Evolutionary conservation across 2,113 vertebrate genomes (phyloP).

Genomic region (Callithrix jacchus): DNA sequence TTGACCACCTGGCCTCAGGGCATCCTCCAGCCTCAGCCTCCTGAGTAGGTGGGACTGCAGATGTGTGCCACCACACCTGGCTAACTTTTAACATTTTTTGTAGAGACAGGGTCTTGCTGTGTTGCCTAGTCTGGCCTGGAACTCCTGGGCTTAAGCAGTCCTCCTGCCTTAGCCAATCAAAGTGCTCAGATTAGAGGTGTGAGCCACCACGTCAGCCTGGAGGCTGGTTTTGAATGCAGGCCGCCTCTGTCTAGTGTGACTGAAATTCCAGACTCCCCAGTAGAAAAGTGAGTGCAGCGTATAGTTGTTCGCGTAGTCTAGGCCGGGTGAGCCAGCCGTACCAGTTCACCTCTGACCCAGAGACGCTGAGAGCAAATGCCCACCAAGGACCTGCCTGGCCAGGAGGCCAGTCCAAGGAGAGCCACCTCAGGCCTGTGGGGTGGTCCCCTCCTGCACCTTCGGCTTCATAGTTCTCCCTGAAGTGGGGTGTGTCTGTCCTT

Average conservation of each 20-base stretch:
- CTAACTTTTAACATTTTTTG: neutral
- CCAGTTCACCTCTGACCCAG: neutral
- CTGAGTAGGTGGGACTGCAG: too few relatives aligned
- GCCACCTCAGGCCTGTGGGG: neutral
- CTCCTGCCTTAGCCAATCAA: neutral
- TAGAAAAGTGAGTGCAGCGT: neutral
- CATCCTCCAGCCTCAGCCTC: too few relatives aligned
- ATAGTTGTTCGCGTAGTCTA: rapidly evolving
- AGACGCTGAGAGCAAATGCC: neutral
- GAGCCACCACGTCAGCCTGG: neutral
- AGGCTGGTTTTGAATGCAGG: too few relatives aligned
- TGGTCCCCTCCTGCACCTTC: rapidly evolving
- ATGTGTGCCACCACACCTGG: neutral
- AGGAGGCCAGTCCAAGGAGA: neutral
- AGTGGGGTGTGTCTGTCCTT: rapidly evolving
- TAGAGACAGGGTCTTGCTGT: neutral
- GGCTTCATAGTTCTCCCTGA: neutral
- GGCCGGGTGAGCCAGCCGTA: rapidly evolving
- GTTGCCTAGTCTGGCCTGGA: neutral
- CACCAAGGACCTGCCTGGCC: neutral
- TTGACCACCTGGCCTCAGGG: too few relatives aligned
- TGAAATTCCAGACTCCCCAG: too few relatives aligned
- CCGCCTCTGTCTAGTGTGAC: neutral
- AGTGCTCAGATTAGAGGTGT: neutral
- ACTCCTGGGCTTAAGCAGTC: neutral